phyloP scores from a whole-genome alignment of 2,113 vertebrate genomes.

The Cavia aperea region DNA sequence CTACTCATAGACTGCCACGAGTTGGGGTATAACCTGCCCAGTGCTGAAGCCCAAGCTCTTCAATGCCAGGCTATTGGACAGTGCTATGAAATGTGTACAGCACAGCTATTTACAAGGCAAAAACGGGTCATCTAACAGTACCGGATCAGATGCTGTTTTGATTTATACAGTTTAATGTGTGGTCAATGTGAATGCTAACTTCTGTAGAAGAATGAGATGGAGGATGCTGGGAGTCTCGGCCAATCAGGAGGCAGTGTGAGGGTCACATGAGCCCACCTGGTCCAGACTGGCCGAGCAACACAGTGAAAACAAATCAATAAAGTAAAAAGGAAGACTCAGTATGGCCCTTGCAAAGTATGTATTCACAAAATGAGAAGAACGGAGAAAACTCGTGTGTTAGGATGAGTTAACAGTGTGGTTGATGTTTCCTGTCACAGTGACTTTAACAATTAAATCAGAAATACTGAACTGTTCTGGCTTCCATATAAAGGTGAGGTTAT shows the following conservation, averaged over 20 bases:
- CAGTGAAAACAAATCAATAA: neutral
- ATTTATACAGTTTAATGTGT: neutral
- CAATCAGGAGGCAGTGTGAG: neutral
- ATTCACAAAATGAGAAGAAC: neutral
- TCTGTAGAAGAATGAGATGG: neutral
- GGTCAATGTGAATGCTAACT: neutral
- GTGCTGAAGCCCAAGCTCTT: neutral
- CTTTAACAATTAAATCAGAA: neutral
- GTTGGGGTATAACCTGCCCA: neutral
- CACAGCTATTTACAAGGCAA: neutral
- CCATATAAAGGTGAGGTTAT: neutral
- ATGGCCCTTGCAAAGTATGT: neutral
- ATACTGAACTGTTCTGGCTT: neutral
- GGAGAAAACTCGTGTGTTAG: neutral
- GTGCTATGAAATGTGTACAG: neutral
- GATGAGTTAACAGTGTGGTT: neutral
- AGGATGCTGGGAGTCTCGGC: rapidly evolving
- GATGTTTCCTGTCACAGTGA: neutral
- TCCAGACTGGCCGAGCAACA: neutral
- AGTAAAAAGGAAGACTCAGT: neutral
- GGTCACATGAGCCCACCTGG: neutral
- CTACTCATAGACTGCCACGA: neutral
- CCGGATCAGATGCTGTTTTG: neutral
- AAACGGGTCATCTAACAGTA: neutral
- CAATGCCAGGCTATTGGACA: neutral